A percentile compares a stretch with the other conserved stretches of the same genome.
phyloP scores from a whole-genome alignment of 1,140 invertebrate genomes.

The Plectrocnemia conspersa region DNA sequence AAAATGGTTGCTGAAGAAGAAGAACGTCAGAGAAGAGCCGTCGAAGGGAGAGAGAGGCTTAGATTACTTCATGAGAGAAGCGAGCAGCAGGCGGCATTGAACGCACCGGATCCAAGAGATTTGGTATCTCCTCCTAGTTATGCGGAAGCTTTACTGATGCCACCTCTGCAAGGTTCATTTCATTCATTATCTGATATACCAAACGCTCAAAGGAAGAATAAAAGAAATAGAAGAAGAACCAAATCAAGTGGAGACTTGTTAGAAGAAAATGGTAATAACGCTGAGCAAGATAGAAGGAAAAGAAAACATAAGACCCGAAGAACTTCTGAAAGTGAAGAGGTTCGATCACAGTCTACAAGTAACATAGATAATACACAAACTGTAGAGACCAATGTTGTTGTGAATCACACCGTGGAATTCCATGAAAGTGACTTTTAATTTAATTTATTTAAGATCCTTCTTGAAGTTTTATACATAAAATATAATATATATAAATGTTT shows the following conservation, averaged over 20 bases:
- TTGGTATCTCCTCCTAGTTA: conserved; percentile 64
- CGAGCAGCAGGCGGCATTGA: conserved; percentile 55
- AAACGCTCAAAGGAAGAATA: conserved; percentile 44
- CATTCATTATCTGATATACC: conserved; percentile 52
- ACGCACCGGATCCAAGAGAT: conserved; percentile 59
- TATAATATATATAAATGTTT: too few relatives aligned
- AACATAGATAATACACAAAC: conserved; percentile 38
- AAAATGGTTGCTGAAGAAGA: conserved; percentile 53
- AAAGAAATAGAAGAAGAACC: conserved; percentile 48
- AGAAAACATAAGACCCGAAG: conserved; percentile 39
- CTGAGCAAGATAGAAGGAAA: conserved; percentile 33
- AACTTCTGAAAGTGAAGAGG: conserved; percentile 33
- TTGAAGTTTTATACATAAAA: too few relatives aligned
- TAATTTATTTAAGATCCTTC: too few relatives aligned
- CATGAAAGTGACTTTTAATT: conserved; percentile 19
- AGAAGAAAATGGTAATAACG: conserved; percentile 43
- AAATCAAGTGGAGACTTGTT: conserved; percentile 50
- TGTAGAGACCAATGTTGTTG: not conserved
- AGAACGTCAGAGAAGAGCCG: conserved; percentile 56
- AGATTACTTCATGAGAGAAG: conserved; percentile 52
- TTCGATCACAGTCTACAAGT: conserved; percentile 37
- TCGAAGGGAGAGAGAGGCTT: conserved; percentile 50
- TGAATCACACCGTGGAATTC: not conserved
- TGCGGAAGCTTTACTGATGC: conserved; percentile 67
- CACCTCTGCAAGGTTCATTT: conserved; percentile 55